A percentile compares a stretch with the other conserved stretches of the same genome.
These are phyloP conservation scores for Stegophylla sp. DNA, from an alignment of 2,888 invertebrate species.

Conservation along the genomic window DNA sequence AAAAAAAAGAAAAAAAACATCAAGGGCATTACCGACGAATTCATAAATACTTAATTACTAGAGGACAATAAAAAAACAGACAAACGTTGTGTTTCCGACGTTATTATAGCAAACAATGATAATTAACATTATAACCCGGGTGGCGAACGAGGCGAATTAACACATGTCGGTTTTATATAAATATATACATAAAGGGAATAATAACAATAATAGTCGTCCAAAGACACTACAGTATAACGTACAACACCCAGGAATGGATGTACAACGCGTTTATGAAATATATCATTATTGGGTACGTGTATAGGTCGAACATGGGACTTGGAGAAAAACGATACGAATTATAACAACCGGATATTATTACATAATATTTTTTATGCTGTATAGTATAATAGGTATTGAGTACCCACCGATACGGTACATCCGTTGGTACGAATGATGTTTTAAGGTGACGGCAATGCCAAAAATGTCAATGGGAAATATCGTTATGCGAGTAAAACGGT, in stretches of 20 bases:
- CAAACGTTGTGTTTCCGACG: constrained; percentile 54
- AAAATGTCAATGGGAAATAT: neutral
- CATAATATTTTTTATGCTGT: too few species aligned
- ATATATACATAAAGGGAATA: constrained; percentile 11
- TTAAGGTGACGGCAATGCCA: neutral
- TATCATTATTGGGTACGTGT: neutral
- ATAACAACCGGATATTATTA: too few species aligned
- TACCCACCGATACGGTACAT: too few species aligned
- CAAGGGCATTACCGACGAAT: constrained; percentile 57
- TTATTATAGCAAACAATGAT: constrained; percentile 53
- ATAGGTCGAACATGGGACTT: neutral
- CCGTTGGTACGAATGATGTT: too few species aligned
- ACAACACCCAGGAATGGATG: constrained; percentile 2
- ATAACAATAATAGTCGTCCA: constrained; percentile 23
- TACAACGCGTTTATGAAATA: neutral
- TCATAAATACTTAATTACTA: constrained; percentile 58
- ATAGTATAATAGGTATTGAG: too few species aligned
- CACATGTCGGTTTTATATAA: constrained; percentile 53
- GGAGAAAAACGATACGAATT: neutral
- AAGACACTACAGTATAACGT: too few species aligned
- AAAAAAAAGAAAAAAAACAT: constrained; percentile 32
- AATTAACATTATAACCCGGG: constrained; percentile 56
- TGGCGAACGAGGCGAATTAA: constrained; percentile 51
- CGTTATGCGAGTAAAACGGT: neutral
- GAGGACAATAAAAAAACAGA: constrained; percentile 56